phyloP scores from a whole-genome alignment of 2,888 invertebrate genomes.

The Macaria liturata region DNA sequence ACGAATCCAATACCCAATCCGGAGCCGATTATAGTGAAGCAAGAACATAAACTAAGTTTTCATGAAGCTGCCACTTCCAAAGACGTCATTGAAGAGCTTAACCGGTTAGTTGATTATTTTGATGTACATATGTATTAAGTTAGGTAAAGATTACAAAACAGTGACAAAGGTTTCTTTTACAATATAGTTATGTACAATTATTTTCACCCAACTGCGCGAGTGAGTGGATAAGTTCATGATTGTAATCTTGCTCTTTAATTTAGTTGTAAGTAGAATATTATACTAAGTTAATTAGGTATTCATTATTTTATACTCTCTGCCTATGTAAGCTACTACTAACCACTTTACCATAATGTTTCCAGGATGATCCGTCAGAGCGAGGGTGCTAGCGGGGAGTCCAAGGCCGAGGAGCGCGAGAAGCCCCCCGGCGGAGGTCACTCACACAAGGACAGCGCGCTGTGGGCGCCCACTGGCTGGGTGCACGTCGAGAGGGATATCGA shows the following conservation, averaged over 20 bases:
- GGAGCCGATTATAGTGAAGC: conserved; percentile 74
- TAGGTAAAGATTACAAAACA: too few species aligned
- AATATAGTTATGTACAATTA: too few species aligned
- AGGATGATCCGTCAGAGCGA: conserved; percentile 79
- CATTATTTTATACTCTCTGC: too few species aligned
- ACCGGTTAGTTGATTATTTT: conserved; percentile 63
- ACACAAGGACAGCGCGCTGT: conserved; percentile 85
- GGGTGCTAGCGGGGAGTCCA: conserved; percentile 39
- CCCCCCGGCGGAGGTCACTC: conserved; percentile 41
- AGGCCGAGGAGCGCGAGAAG: conserved; percentile 45
- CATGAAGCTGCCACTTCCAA: conserved; percentile 89
- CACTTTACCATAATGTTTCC: conserved; percentile 19
- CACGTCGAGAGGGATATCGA: conserved; percentile 91
- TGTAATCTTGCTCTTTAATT: too few species aligned
- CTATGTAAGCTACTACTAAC: too few species aligned
- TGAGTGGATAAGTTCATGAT: too few species aligned
- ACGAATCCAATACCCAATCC: conserved; percentile 44
- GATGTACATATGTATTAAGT: too few species aligned
- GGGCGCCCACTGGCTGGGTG: conserved; percentile 90
- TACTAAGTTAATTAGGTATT: too few species aligned
- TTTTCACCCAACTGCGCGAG: too few species aligned
- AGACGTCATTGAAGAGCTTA: conserved; percentile 89
- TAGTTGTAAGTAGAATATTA: too few species aligned
- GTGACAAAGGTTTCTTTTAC: too few species aligned
- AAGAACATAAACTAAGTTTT: conserved; percentile 86